phyloP scores from a whole-genome alignment of 2,888 invertebrate species.

The Zele albiditarsus region DNA sequence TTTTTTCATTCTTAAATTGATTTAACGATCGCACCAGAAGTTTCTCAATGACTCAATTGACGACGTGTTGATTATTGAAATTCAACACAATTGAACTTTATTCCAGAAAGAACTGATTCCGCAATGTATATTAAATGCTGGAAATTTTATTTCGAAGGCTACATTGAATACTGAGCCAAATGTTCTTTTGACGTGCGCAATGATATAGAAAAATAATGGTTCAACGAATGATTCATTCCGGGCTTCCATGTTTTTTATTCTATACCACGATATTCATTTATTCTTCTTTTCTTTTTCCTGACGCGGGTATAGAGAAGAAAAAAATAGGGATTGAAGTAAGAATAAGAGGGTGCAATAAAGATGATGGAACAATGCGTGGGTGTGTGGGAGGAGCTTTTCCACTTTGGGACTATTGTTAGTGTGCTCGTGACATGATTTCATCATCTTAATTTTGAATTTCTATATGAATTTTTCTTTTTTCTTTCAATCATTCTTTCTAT shows the following conservation, averaged over 20 bases:
- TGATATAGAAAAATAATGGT: constrained; percentile 2
- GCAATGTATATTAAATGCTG: too few species aligned
- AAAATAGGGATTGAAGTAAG: background rate
- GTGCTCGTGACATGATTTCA: background rate
- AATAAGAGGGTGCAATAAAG: constrained; percentile 29
- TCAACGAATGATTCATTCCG: too few species aligned
- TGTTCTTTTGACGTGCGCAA: background rate
- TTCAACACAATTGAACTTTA: too few species aligned
- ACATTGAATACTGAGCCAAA: background rate
- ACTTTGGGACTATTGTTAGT: background rate
- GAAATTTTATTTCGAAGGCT: too few species aligned
- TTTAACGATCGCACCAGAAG: constrained; percentile 40
- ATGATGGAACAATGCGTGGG: background rate
- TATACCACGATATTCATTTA: background rate
- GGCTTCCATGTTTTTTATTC: too few species aligned
- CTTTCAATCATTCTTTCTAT: background rate
- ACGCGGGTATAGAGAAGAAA: background rate
- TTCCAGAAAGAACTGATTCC: too few species aligned
- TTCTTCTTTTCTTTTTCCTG: constrained; percentile 10
- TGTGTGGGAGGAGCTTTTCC: background rate
- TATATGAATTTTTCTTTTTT: background rate
- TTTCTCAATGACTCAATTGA: too few species aligned
- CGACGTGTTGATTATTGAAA: too few species aligned
- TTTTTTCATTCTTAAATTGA: background rate
- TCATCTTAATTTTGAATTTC: background rate